Evolutionary conservation across 2,888 invertebrate species (phyloP).

Genomic region (Rhyacophila evoluta): DNA sequence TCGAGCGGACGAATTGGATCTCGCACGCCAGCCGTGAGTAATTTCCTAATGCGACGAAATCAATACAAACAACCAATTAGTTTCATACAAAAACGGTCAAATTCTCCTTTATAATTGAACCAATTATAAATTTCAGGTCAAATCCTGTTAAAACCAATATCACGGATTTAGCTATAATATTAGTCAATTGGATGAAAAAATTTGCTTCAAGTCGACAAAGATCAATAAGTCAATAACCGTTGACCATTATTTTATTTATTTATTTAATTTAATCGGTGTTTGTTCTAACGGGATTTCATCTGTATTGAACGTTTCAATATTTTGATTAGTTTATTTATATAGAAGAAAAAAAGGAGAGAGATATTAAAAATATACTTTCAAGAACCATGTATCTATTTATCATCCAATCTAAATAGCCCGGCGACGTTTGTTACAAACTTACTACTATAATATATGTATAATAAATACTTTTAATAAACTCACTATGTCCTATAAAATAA

Average conservation of each 20-base stretch:
- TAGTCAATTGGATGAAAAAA: too few species aligned
- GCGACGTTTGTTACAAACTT: too few species aligned
- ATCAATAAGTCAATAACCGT: not conserved
- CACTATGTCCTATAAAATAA: too few species aligned
- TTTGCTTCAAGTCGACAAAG: not conserved
- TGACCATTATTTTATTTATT: too few species aligned
- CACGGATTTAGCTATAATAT: not conserved
- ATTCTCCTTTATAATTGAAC: not conserved
- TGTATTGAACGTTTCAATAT: constrained; percentile 6
- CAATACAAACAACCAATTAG: constrained; percentile 6
- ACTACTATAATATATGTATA: too few species aligned
- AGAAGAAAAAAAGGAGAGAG: not conserved
- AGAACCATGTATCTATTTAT: not conserved
- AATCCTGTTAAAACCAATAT: constrained; percentile 1
- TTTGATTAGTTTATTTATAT: constrained; percentile 1
- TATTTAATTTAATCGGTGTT: constrained; percentile 1
- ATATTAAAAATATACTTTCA: not conserved
- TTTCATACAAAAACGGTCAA: constrained; percentile 1
- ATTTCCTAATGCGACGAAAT: constrained; percentile 77
- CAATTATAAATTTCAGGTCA: constrained; percentile 6
- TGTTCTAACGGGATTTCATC: constrained; percentile 1
- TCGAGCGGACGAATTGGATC: constrained; percentile 96
- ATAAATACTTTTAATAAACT: too few species aligned
- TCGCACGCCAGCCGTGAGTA: constrained; percentile 96
- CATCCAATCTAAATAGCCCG: too few species aligned